These are phyloP conservation scores for Diadumene lineata DNA, from an alignment of 92 coral and sea anemone genomes.

Conservation along the genomic window DNA sequence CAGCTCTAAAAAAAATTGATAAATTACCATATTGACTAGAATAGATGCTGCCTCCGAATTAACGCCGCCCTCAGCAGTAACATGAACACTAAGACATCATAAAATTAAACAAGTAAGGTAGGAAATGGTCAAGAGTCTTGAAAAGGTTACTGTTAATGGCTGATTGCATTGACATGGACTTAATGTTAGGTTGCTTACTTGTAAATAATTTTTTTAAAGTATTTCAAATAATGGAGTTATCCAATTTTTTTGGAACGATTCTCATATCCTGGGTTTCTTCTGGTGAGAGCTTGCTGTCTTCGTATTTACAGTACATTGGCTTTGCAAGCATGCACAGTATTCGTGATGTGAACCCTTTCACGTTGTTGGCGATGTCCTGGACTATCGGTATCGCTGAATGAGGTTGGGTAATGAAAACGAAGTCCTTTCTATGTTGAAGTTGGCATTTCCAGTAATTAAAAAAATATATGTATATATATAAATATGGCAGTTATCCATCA, in stretches of 20 bases:
- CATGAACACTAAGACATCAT: neutral
- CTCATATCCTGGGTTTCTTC: constrained; percentile 2
- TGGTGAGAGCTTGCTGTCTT: constrained; percentile 20
- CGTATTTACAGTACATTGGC: constrained; percentile 30
- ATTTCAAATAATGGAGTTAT: neutral
- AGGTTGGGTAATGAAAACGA: constrained; percentile 37
- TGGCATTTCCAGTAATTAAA: constrained; percentile 55
- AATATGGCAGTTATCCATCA: too few relatives aligned
- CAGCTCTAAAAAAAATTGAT: neutral
- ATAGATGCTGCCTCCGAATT: neutral
- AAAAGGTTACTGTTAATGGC: neutral
- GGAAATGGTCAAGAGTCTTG: neutral
- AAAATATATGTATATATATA: neutral
- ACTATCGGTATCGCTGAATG: constrained; percentile 27
- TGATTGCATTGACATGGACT: neutral
- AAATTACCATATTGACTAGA: neutral
- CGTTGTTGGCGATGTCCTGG: constrained; percentile 31
- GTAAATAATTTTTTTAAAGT: neutral
- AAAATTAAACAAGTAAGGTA: too few relatives aligned
- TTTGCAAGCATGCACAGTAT: constrained; percentile 42
- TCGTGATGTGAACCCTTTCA: constrained; percentile 49
- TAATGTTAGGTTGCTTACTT: neutral
- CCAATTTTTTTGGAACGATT: neutral
- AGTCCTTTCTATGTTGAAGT: constrained; percentile 32
- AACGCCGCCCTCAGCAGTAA: neutral